Evolutionary conservation across 1,140 invertebrate genomes (phyloP), one percentile per base, ranked within the genome.

Genomic region (Pantala flavescens): DNA sequence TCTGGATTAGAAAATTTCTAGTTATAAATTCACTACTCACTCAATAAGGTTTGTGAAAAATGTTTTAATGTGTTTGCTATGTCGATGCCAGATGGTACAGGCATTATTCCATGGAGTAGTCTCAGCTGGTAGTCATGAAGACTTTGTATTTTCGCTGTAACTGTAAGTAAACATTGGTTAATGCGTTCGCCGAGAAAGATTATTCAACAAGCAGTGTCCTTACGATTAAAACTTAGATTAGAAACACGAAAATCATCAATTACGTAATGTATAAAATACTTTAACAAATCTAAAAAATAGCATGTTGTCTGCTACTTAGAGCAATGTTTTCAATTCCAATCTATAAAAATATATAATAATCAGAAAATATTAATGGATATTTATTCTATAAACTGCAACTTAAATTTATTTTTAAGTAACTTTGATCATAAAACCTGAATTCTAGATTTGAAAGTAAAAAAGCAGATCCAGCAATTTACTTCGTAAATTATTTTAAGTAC

Each of bases 11-110:
- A 36, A 36, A 36, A 5, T 36, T 9, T 36, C 28, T 36, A 9
- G 9, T 5, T 36, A n/a, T 36, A 36, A 36, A 36, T 36, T 36
- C 9, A 23, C 24, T 79, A 87, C 88, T 89, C 89, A 98, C 97
- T 93, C 78, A 99, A 85, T 74, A 99, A 86, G 72, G 95, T 98
- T 86, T 98, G 95, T 28, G 96, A 97, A 84, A 99, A 99, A 84
- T 97, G 98, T 83, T 98, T 98, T 78, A 99, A 88, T 74, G 96
- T 98, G 81, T 96, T 98, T 73, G 95, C 94, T 82, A 99, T 95
- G 83, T 99, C 98, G 75, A 91, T 86, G 75, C 97, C 97, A 75
- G 94, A 95, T 73, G 97, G 97, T 77, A 93, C 86, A 36, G 97
- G 96, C 80, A 95, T 90, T 78, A 91, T 88, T 78, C 93, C 94